Evolutionary conservation across 1,140 invertebrate species (phyloP).

Genomic region (Penaeus japonicus): DNA sequence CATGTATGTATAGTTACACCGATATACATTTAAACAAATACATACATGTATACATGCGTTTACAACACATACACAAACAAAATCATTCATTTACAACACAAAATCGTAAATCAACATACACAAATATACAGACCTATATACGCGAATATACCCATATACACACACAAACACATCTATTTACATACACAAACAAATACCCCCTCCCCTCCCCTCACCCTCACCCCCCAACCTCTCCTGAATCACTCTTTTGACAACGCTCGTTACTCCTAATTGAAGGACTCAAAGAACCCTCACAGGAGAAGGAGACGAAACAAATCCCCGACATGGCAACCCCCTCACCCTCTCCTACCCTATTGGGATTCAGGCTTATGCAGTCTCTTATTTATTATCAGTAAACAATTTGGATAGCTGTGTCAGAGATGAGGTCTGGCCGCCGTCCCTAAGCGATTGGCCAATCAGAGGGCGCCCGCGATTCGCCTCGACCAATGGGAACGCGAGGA

Average conservation of each 20-base stretch:
- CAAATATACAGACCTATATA: not conserved
- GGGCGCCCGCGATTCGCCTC: not conserved
- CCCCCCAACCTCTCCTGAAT: too few relatives aligned
- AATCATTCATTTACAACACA: not conserved
- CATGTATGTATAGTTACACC: not conserved
- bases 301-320: too few relatives aligned
- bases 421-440: slow-evolving; percentile 7
- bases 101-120: not conserved
- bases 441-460: not conserved
- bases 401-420: slow-evolving; percentile 23
- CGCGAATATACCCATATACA: too few relatives aligned
- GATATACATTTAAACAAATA: slow-evolving; percentile 1
- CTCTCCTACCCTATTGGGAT: not conserved
- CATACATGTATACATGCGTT: not conserved
- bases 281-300: too few relatives aligned
- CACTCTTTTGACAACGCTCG: too few relatives aligned
- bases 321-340: not conserved
- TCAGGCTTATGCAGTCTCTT: not conserved
- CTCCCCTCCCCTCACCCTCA: too few relatives aligned
- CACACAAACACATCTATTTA: too few relatives aligned
- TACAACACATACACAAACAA: not conserved
- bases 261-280: too few relatives aligned
- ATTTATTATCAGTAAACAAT: slow-evolving; percentile 41
- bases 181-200: too few relatives aligned
- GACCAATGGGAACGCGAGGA: not conserved